Conservation (phyloP, 2,888 invertebrate genomes). For the Nezara viridula region DNA sequence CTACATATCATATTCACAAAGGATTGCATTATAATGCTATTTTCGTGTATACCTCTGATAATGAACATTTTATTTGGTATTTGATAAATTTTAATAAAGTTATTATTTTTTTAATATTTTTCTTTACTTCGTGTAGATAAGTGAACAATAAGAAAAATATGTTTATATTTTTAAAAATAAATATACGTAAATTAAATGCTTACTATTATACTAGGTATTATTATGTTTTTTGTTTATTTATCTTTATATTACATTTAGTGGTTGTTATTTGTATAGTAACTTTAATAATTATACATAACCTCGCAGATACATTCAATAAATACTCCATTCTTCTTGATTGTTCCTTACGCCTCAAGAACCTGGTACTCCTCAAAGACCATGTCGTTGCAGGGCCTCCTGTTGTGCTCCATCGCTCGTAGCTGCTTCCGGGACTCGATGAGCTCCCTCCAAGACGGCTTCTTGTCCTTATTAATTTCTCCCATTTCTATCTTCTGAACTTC, state of each 20-base stretch:
- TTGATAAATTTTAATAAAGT: no score
- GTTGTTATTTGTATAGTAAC: neutral
- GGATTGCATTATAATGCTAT: neutral
- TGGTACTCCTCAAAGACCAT: constrained; percentile 90
- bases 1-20: neutral
- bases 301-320: neutral
- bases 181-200: no score
- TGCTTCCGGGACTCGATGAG: constrained; percentile 96
- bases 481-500: constrained; percentile 68
- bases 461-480: constrained; percentile 69
- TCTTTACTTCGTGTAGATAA: no score
- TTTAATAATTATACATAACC: neutral
- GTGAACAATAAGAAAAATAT: no score
- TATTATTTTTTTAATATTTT: no score
- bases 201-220: no score
- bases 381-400: constrained; percentile 68
- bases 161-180: no score
- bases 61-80: no score
- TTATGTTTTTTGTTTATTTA: no score
- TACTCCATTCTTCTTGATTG: neutral
- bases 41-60: no score
- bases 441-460: constrained; percentile 63
- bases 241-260: no score
- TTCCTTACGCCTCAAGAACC: constrained; percentile 69
- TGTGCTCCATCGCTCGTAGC: constrained; percentile 76